phyloP scores from a whole-genome alignment of 2,797 vertebrate genomes.

The Ara ararauna region DNA sequence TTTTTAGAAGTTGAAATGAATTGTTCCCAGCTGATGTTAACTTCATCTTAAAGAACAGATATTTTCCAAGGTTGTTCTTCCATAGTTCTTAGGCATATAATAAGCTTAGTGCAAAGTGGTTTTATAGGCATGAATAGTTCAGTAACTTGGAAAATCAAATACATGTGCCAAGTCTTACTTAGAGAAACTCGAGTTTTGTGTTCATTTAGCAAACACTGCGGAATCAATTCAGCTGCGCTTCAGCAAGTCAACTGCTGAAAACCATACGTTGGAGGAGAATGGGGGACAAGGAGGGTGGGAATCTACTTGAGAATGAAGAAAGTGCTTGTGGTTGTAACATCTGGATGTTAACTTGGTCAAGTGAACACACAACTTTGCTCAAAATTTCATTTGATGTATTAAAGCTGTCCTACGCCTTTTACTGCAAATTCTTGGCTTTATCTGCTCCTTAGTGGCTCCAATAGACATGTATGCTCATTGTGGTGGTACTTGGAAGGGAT shows the following conservation, averaged over 20 bases:
- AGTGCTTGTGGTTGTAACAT: not conserved
- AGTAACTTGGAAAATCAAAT: slow-evolving; percentile 51
- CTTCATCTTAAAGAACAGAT: slow-evolving; percentile 38
- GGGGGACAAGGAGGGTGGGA: not conserved
- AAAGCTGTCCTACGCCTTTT: not conserved
- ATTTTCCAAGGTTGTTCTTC: slow-evolving; percentile 24
- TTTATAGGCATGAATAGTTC: slow-evolving; percentile 48
- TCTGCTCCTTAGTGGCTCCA: not conserved
- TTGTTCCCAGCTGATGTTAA: slow-evolving; percentile 17
- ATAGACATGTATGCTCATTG: not conserved
- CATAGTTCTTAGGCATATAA: not conserved
- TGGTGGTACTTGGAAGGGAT: not conserved
- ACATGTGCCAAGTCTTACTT: slow-evolving; percentile 30
- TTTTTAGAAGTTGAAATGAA: not conserved
- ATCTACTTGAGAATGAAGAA: not conserved
- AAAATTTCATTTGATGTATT: not conserved
- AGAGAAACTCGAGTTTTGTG: not conserved
- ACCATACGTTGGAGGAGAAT: not conserved
- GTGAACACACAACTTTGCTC: not conserved
- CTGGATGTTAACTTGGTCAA: not conserved
- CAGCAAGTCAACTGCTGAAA: not conserved
- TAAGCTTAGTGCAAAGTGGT: slow-evolving; percentile 33
- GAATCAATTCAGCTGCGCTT: not conserved
- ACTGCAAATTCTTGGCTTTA: not conserved
- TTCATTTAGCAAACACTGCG: not conserved